A percentile compares a stretch with the other conserved stretches of the same genome.
These are phyloP conservation scores for Nasonia giraulti DNA, from an alignment of 1,140 invertebrate genomes.

Conservation along the genomic window DNA sequence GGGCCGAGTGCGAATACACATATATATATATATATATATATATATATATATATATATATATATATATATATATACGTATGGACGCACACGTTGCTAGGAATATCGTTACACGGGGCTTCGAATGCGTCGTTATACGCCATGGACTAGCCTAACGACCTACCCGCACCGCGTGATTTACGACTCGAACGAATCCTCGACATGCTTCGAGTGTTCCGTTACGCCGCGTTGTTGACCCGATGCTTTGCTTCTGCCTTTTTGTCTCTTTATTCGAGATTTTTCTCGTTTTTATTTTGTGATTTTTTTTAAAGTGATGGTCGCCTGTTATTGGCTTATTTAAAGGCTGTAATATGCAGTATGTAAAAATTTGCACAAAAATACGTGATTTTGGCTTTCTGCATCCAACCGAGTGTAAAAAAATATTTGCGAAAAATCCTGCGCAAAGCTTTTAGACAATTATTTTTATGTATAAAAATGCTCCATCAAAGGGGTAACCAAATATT, in stretches of 20 bases:
- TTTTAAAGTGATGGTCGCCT: neutral
- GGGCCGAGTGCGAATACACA: neutral
- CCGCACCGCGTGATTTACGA: conserved; percentile 61
- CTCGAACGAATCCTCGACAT: conserved; percentile 49
- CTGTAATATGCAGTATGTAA: too few relatives aligned
- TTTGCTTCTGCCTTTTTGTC: neutral
- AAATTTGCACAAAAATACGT: too few relatives aligned
- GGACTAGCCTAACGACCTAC: conserved; percentile 60
- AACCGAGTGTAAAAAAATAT: too few relatives aligned
- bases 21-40: too few relatives aligned
- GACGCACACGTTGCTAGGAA: neutral
- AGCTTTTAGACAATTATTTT: too few relatives aligned
- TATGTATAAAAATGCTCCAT: too few relatives aligned
- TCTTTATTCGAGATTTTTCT: neutral
- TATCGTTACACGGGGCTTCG: conserved; percentile 28
- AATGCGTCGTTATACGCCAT: conserved; percentile 61
- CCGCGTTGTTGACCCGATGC: neutral
- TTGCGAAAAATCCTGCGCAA: too few relatives aligned
- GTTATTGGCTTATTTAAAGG: too few relatives aligned
- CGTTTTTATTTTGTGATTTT: neutral
- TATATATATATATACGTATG: too few relatives aligned
- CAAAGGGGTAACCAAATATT: too few relatives aligned
- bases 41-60: too few relatives aligned
- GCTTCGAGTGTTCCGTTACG: conserved; percentile 18
- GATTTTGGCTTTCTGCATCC: too few relatives aligned